Percentiles rank a stretch among this genome's conserved stretches.
phyloP scores from a whole-genome alignment of 2,797 vertebrate species.

The Hipposideros larvatus region DNA sequence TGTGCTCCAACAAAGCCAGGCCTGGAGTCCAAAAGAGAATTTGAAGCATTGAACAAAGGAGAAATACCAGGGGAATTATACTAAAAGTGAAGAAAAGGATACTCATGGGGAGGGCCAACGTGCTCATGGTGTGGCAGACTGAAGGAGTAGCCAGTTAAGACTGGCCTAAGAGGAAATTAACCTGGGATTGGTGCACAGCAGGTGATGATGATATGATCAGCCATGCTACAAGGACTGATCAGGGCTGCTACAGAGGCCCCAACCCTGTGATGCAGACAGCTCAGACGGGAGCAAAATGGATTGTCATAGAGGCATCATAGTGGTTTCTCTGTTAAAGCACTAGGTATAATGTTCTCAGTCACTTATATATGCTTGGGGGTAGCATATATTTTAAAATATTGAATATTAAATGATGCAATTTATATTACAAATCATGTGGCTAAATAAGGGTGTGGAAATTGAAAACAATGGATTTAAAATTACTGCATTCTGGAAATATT shows the following conservation, averaged over 20 bases:
- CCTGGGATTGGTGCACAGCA: neutral
- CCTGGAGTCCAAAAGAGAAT: fast-evolving
- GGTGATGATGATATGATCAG: neutral
- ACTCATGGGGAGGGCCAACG: neutral
- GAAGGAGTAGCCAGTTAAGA: neutral
- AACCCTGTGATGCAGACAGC: neutral
- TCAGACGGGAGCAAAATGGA: neutral
- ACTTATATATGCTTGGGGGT: neutral
- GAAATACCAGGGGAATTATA: neutral
- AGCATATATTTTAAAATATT: neutral
- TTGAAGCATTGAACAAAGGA: neutral
- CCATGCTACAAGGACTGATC: neutral
- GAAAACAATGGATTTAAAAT: neutral
- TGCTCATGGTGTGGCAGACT: neutral
- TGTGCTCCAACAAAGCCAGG: neutral
- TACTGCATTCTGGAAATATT: neutral
- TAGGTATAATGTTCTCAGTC: neutral
- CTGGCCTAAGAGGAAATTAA: neutral
- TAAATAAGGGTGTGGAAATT: neutral
- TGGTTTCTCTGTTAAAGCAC: neutral
- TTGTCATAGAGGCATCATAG: neutral
- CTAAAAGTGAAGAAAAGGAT: neutral
- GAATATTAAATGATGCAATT: neutral
- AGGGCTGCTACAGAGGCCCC: neutral
- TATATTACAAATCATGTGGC: neutral